Conservation (phyloP, 2,113 vertebrate genomes). For the Halcyon senegalensis region DNA sequence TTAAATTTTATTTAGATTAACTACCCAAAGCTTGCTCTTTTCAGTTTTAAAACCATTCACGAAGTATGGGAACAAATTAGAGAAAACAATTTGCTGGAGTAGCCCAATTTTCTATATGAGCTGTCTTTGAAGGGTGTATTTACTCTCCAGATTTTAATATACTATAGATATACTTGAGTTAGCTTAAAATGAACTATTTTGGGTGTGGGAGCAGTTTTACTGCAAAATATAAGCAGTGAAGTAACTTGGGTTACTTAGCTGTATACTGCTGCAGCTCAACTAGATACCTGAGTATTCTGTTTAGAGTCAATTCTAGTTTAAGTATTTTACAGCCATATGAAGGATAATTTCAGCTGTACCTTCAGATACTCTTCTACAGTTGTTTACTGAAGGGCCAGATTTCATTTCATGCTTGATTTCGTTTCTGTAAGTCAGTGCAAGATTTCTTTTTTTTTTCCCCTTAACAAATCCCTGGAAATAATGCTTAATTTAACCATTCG, state of each 20-base stretch:
- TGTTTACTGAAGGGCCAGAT: background rate
- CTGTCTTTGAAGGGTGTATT: background rate
- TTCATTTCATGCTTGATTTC: background rate
- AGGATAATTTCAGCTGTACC: background rate
- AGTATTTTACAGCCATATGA: background rate
- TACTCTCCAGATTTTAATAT: background rate
- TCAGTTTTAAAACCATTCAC: background rate
- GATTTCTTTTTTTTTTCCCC: background rate
- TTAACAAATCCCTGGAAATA: background rate
- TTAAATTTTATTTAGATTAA: background rate
- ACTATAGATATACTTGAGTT: background rate
- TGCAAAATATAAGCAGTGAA: background rate
- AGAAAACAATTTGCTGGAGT: background rate
- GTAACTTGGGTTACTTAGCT: background rate
- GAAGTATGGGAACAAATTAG: background rate
- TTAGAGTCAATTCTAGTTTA: background rate
- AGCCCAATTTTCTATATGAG: background rate
- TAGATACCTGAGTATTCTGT: background rate
- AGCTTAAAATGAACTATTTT: background rate
- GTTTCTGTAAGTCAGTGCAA: background rate
- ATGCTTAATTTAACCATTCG: background rate
- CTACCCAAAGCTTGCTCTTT: background rate
- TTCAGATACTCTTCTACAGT: background rate
- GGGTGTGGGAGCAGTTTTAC: background rate
- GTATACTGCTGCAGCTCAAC: background rate